Base-by-base conservation (phyloP, 2,888 invertebrate genomes). In the Aromia moschata region DNA sequence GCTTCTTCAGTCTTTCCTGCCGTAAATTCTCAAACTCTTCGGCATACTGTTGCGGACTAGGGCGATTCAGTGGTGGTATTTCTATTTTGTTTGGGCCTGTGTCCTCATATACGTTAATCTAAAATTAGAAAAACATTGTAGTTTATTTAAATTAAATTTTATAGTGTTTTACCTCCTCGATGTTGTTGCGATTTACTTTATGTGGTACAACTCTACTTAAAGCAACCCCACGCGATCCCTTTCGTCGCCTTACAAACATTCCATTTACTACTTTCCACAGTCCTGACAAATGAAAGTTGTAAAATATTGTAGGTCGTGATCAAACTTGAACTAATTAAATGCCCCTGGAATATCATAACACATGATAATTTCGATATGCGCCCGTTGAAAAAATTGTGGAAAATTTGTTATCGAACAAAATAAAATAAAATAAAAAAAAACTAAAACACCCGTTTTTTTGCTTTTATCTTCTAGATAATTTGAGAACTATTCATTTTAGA, bases 21-120 rank as follows among this genome's bases (percentile, higher is more conserved):
- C 66, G 71, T 15, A 77, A 65, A 11, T 66, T 65, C 36, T 75
- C 74, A 61, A 77, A 77, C 18, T 73, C 74, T 25, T 65, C 65
- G n/a, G 56, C 60, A 12, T 60, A 17, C 47, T 58, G 62, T 25
- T 62, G 56, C 31, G n/a, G 52, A n/a, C 17, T 36, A n/a, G 62
- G 30, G 46, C 45, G 52, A 17, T 58, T 53, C n/a, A 56, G 55
- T 1, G 37, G 14, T 9, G 64, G 58, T 12, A 62, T 40, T 2
- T 43, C 20, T 10, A 58, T 58, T 58, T 53, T 57, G 17, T 60
- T 58, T 12, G 43, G 31, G 25, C 65, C 57, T 45, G 59, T 58
- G 11, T 62, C 52, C 47, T 67, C 61, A 30, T 63, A 67, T 7
- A 46, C 38, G 16, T 64, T 63, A 12, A 65, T 53, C 67, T 67